These are phyloP conservation scores for Peromyscus polionotus DNA, from an alignment of 2,113 vertebrate genomes.

Conservation along the genomic window DNA sequence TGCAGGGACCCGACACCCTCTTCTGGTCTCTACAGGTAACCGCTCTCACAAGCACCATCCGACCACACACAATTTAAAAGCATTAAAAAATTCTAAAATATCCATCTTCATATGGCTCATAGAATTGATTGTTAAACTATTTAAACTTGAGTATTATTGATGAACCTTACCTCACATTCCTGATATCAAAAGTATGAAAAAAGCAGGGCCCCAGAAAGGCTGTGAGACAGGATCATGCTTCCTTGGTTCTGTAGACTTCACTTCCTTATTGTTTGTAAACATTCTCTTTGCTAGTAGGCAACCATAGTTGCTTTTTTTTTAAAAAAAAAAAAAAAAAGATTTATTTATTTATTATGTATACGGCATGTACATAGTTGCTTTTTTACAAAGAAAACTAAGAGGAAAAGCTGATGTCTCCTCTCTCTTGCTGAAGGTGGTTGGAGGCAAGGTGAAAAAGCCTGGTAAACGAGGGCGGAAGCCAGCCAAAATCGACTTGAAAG, in stretches of 20 bases:
- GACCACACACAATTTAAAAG: not conserved
- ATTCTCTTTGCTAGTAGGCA: slow-evolving; percentile 36
- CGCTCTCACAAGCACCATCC: not conserved
- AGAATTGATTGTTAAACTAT: slow-evolving; percentile 39
- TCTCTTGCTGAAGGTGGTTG: slow-evolving; percentile 88
- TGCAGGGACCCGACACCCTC: not conserved
- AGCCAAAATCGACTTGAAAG: slow-evolving; percentile 98
- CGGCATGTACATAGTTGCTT: not conserved
- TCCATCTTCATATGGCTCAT: slow-evolving; percentile 17
- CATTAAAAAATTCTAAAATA: not conserved
- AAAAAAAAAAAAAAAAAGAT: too few species aligned
- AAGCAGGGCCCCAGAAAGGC: not conserved
- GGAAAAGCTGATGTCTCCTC: not conserved
- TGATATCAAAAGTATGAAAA: not conserved
- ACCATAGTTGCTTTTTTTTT: not conserved
- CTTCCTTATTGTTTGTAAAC: slow-evolving; percentile 21
- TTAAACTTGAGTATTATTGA: not conserved
- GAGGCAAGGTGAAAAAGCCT: slow-evolving; percentile 98
- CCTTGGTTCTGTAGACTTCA: slow-evolving; percentile 4
- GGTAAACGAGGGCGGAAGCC: slow-evolving; percentile 98
- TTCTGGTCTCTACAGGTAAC: not conserved
- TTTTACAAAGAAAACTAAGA: slow-evolving; percentile 34
- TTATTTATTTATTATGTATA: too few species aligned
- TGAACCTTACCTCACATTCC: slow-evolving; percentile 58
- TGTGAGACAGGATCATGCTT: slow-evolving; percentile 37